phyloP scores from a whole-genome alignment of 2,888 invertebrate species.

The Xestia sexstrigata region DNA sequence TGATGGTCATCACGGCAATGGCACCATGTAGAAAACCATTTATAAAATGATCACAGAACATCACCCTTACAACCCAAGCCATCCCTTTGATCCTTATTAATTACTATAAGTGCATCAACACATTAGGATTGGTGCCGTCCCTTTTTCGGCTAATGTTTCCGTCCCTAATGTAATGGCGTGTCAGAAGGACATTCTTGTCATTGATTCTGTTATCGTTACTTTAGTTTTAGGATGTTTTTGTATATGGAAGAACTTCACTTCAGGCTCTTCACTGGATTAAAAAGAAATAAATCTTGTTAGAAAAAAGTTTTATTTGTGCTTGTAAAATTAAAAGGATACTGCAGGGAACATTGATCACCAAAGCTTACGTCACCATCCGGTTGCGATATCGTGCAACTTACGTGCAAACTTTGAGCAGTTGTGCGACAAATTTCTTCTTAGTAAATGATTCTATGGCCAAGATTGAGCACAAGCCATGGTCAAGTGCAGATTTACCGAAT shows the following conservation, averaged over 20 bases:
- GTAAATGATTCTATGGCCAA: not conserved
- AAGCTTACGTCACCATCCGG: not conserved
- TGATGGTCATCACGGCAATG: not conserved
- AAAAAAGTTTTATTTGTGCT: too few species aligned
- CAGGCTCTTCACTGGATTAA: too few species aligned
- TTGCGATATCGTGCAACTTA: not conserved
- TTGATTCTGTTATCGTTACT: slow-evolving; percentile 19
- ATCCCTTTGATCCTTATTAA: slow-evolving; percentile 47
- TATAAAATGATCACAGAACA: slow-evolving; percentile 10
- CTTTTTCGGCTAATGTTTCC: slow-evolving; percentile 29
- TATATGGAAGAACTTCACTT: not conserved
- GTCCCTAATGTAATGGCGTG: slow-evolving; percentile 24
- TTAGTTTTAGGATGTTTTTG: not conserved
- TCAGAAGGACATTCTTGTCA: not conserved
- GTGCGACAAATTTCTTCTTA: not conserved
- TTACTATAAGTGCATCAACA: slow-evolving; percentile 53
- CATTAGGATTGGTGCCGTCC: slow-evolving; percentile 29
- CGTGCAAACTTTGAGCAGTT: not conserved
- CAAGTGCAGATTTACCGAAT: not conserved
- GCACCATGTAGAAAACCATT: not conserved
- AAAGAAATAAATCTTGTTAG: too few species aligned
- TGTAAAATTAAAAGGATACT: not conserved
- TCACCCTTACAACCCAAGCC: not conserved
- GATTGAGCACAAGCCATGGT: not conserved
- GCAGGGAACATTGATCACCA: not conserved